Base-by-base conservation (phyloP, 2,888 invertebrate genomes). In the Vesta saturnalis region DNA sequence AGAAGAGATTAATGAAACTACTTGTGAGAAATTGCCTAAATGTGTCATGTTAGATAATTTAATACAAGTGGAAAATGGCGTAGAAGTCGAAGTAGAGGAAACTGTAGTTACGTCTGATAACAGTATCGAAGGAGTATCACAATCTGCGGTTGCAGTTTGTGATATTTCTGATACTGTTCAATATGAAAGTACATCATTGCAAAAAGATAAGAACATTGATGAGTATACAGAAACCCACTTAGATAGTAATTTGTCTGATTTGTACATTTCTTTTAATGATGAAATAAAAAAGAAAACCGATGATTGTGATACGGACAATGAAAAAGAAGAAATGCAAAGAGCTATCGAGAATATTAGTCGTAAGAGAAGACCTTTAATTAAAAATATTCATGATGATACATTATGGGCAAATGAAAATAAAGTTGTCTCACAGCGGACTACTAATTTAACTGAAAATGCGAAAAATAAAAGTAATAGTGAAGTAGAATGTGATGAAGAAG, bases 241-340 rank as follows among this genome's bases (percentile, higher is more conserved):
- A 8, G 39, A 39, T 39, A 23, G 14, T 14, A 56, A 56, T 15
- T 56, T 30, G 6, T 56, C 56, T 4, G 10, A 56, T 15, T 23
- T 68, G 3, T 68, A 59, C 47, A 68, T 68, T 21, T 23, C 55
- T 12, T 67, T 59, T 23, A 58, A 69, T 66, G 21, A 47, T 18
- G 49, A 57, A 16, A 22, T 15, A 15, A 61, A 64, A 16, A 72
- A 77, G 47, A 77, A 75, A 43, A 19, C 35, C 21, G 15, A n/a
- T 22, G 77, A 79, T 57, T 78, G 78, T 61, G 79, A 82, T 66
- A 76, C 72, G 4, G 75, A 74, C 18, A 69, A 78, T 72, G 83
- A 83, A 69, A 81, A 81, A 62, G 82, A 82, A 74, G 83, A 82
- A 66, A 83, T 82, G 81, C 76, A 82, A 66, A 79, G 79, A 73